Conservation (phyloP, 2,888 invertebrate species). For the Ptychoptera contaminata region DNA sequence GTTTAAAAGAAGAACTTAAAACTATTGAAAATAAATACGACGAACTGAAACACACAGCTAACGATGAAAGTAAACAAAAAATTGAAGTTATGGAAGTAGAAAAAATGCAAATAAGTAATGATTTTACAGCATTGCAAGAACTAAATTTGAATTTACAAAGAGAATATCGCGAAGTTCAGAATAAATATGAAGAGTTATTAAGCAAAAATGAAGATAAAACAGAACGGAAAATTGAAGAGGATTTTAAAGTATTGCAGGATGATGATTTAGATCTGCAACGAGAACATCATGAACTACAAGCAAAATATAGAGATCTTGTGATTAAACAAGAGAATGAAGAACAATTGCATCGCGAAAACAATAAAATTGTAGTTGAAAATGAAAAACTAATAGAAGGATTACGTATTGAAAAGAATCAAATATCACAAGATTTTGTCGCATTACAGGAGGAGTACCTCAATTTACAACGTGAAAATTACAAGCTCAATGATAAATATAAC, state of each 20-base stretch:
- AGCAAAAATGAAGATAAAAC: neutral
- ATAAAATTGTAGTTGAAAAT: constrained; percentile 3
- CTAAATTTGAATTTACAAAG: no score
- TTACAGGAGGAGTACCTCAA: constrained; percentile 2
- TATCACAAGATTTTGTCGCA: neutral
- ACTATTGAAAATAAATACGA: no score
- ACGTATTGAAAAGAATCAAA: constrained; percentile 1
- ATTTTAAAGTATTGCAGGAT: constrained; percentile 4
- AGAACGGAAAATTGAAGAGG: neutral
- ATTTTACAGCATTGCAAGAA: no score
- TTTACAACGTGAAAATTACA: constrained; percentile 10
- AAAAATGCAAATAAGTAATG: no score
- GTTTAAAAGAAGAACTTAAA: no score
- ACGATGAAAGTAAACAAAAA: no score
- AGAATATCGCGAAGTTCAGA: no score
- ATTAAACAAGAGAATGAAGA: neutral
- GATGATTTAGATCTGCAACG: neutral
- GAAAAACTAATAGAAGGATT: neutral
- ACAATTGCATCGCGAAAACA: neutral
- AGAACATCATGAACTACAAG: neutral
- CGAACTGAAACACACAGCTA: no score
- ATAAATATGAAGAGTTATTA: no score
- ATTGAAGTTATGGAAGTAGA: no score
- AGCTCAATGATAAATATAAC: neutral
- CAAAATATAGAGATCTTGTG: constrained; percentile 1